These are phyloP conservation scores for Danio rerio DNA, from an alignment of 2,113 vertebrate genomes.

Conservation along the genomic window DNA sequence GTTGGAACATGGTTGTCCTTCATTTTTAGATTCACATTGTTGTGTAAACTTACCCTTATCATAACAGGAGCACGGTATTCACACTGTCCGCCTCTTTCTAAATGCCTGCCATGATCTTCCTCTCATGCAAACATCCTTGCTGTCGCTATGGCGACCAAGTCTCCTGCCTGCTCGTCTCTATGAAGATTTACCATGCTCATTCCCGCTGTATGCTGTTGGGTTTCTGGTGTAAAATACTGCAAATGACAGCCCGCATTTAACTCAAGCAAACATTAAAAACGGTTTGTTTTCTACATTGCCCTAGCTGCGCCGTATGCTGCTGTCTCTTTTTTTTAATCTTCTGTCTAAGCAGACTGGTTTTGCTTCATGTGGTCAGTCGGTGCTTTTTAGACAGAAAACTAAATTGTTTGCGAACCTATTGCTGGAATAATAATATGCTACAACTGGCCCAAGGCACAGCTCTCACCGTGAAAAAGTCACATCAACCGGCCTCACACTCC, in stretches of 20 bases:
- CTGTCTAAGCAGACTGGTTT: neutral
- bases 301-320: neutral
- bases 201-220: conserved; percentile 34
- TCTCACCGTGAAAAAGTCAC: conserved; percentile 4
- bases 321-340: neutral
- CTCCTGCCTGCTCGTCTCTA: conserved; percentile 68
- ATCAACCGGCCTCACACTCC: conserved; percentile 52
- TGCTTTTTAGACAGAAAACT: conserved; percentile 49
- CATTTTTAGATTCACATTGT: too few relatives aligned
- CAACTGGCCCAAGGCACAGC: conserved; percentile 42
- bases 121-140: conserved; percentile 79
- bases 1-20: too few relatives aligned
- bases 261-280: neutral
- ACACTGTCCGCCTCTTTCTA: conserved; percentile 36
- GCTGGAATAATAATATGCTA: conserved; percentile 57
- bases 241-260: neutral
- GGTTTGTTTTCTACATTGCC: neutral
- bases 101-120: conserved; percentile 66
- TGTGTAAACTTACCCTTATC: conserved; percentile 33
- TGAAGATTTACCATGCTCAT: conserved; percentile 66
- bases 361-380: conserved; percentile 8
- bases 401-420: conserved; percentile 48
- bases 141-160: conserved; percentile 79
- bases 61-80: conserved; percentile 48
- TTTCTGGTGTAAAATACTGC: neutral